These are phyloP conservation scores for Herminia tarsipennalis DNA, from an alignment of 2,888 invertebrate species.

Conservation along the genomic window DNA sequence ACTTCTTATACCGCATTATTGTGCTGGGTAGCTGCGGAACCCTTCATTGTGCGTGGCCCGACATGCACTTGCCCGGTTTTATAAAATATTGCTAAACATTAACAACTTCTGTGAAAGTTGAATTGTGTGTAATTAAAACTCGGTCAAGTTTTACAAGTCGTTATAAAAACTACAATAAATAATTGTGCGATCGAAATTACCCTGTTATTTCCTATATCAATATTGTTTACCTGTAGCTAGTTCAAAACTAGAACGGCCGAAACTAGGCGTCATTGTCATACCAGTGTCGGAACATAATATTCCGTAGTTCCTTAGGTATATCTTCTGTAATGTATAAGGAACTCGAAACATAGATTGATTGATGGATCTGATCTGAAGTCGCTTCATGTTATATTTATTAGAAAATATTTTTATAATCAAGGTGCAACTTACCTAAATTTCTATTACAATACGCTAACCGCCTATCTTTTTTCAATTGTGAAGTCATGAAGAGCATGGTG, in stretches of 20 bases:
- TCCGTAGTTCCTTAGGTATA: too few relatives aligned
- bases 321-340: too few relatives aligned
- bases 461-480: slow-evolving; percentile 92
- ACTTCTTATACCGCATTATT: too few relatives aligned
- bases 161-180: slow-evolving; percentile 13
- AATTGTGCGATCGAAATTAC: slow-evolving; percentile 4
- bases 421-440: slow-evolving; percentile 88
- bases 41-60: too few relatives aligned
- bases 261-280: too few relatives aligned
- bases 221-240: too few relatives aligned
- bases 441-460: slow-evolving; percentile 93
- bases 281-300: too few relatives aligned
- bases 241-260: too few relatives aligned
- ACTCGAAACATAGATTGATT: too few relatives aligned
- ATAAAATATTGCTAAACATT: slow-evolving; percentile 1
- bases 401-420: neutral
- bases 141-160: slow-evolving; percentile 5
- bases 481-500: slow-evolving; percentile 96
- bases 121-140: neutral
- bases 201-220: too few relatives aligned
- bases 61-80: too few relatives aligned
- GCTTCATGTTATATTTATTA: neutral
- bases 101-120: slow-evolving; percentile 3
- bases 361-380: slow-evolving; percentile 8
- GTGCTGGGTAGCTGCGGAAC: too few relatives aligned